Evolutionary conservation across 2,888 invertebrate species (phyloP), one percentile per base, ranked within the genome.

Genomic region (Drosophila robusta): DNA sequence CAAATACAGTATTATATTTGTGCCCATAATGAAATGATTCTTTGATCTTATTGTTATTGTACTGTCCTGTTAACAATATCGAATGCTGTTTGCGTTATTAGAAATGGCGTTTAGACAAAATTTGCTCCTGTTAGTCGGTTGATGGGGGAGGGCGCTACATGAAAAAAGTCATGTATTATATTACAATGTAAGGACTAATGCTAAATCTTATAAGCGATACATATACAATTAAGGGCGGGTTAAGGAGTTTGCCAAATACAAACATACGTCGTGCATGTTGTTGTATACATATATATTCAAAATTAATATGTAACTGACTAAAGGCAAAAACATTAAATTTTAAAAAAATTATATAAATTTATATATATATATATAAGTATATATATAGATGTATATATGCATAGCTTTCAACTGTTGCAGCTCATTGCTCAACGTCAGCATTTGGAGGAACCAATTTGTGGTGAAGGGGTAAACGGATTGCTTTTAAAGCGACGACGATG

Each of bases 11-110:
- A 14, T 16, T 24, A 16, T 14, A 54, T 54, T 54, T 54, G 54
- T 54, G 54, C 54, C 54, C 54, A 47, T 42, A 29, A 42, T 8
- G 14, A 45, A 14, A 36, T 4, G 39, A 38, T 50, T 52, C 42
- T 66, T 65, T 49, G 42, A 9, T 42, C 1, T 14, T 69, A 54
- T 70, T 66, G 49, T 76, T 74, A 58, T 74, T 74, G 71, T 74
- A 66, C 66, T 74, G 73, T 18, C 54, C 36, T 64, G 72, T 76
- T 76, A 76, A 76, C 64, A 73, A 64, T 56, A 51, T 64, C 24
- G 34, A 18, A 34, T 66, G 16, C 51, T 4, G 64, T 29, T 58
- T n/a, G 18, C 18, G 18, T 18, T 18, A 18, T 1, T 18, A 18
- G 18, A 18, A 18, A 18, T 18, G 18, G 18, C 18, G 18, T 22